Conservation (phyloP, 2,888 invertebrate species). For the Chrysomela aeneicollis region DNA sequence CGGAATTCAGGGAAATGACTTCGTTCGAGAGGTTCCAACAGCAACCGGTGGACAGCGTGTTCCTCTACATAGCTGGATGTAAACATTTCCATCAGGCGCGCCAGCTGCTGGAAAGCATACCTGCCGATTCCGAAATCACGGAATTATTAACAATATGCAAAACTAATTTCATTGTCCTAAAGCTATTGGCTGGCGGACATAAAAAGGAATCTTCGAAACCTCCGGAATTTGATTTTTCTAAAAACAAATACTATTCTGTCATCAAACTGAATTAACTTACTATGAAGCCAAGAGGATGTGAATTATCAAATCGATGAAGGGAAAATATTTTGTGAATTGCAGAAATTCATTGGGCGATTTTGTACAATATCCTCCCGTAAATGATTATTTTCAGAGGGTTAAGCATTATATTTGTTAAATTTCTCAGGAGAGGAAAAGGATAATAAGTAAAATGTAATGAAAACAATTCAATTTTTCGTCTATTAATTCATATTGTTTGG, state of each 20-base stretch:
- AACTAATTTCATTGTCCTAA: slow-evolving; percentile 95
- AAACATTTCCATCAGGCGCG: slow-evolving; percentile 93
- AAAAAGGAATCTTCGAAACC: slow-evolving; percentile 84
- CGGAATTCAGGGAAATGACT: slow-evolving; percentile 87
- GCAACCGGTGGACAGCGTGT: slow-evolving; percentile 64
- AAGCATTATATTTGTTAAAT: too few species aligned
- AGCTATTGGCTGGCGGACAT: slow-evolving; percentile 90
- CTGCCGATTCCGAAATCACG: slow-evolving; percentile 80
- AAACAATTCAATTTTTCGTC: too few species aligned
- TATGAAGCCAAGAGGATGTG: background rate
- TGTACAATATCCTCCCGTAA: too few species aligned
- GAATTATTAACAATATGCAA: slow-evolving; percentile 90
- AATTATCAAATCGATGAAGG: background rate
- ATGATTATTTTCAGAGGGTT: too few species aligned
- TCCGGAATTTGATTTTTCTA: slow-evolving; percentile 91
- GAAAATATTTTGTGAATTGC: background rate
- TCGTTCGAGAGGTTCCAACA: slow-evolving; percentile 67
- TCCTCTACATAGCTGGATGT: slow-evolving; percentile 83
- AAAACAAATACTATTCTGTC: slow-evolving; percentile 89
- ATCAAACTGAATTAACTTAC: slow-evolving; percentile 70
- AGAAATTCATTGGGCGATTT: too few species aligned
- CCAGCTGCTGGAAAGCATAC: slow-evolving; percentile 82
- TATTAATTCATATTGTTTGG: too few species aligned
- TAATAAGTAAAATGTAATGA: too few species aligned
- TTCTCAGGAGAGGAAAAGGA: too few species aligned